A percentile compares a stretch with the other conserved stretches of the same genome.
Evolutionary conservation across 2,113 vertebrate genomes (phyloP).

Genomic region (Saguinus midas): DNA sequence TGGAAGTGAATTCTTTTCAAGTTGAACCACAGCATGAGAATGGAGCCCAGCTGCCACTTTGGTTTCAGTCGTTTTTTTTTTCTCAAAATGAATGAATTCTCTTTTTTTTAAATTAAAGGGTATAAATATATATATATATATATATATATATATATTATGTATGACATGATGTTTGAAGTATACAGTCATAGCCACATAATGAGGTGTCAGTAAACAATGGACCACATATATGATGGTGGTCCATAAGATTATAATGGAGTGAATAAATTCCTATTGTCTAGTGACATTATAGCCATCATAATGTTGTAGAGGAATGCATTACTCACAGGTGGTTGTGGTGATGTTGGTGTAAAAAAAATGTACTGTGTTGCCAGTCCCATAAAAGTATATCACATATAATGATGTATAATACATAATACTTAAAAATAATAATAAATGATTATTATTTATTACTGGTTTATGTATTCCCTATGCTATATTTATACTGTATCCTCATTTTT

Average conservation of each 20-base stretch:
- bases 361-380: background rate
- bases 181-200: background rate
- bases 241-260: background rate
- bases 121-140: background rate
- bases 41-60: background rate
- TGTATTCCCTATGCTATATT: background rate
- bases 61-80: background rate
- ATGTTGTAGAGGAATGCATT: background rate
- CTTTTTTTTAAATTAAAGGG: background rate
- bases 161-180: background rate
- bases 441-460: background rate
- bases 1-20: background rate
- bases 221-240: background rate
- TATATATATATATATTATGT: background rate
- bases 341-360: background rate
- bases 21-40: background rate
- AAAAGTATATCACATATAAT: background rate
- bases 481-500: too few species aligned
- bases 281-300: background rate
- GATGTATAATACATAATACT: background rate
- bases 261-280: background rate
- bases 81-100: background rate
- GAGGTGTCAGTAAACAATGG: background rate
- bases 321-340: background rate
- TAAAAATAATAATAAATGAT: background rate